Base-by-base conservation (phyloP, 2,888 invertebrate genomes). In the Merodon equestris region DNA sequence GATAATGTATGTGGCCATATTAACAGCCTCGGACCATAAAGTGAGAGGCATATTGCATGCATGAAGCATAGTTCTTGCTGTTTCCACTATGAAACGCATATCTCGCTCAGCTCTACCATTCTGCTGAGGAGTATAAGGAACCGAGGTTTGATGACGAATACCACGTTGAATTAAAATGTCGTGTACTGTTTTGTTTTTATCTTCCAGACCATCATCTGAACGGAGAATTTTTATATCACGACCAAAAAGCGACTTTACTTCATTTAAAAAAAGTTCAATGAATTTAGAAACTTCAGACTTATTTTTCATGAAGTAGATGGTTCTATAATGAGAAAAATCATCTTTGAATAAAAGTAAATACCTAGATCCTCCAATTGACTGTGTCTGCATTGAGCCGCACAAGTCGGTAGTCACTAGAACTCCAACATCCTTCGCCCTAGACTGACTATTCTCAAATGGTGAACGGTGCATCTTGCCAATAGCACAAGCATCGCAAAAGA, bases 11-110 rank as follows among this genome's bases (percentile, higher is more conserved):
- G 27, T 27, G 27, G 85, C 86, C 63, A 34, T 85, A 9, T 84
- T 83, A 0, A 87, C 84, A 0, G 87, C 88, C 82, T 88, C 88
- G 9, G 86, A 86, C 87, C 87, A 88, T 5, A 86, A 79, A 10
- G 82, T 81, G 44, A 82, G 61, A 27, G 70, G 51, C 7, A 85
- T 18, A 0, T 81, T 82, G 70, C 75, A 82, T 4, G 70, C 45
- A 68, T 83, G 72, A 17, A 84, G 68, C 72, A 84, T 81, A 9
- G 82, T 47, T 44, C 86, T 81, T 15, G 85, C 85, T 9, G 84
- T 82, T 81, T 87, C 86, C 1, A 86, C 82, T 7, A 86, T 73
- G 45, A 84, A 86, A 63, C 85, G 81, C 72, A 84, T 88, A 64
- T 87, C 85, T 7, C 86, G 74, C 61, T 87, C 86, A 0, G 85